A percentile compares a stretch with the other conserved stretches of the same genome.
Conservation (phyloP, 2,797 vertebrate genomes). For the Enteromius afrohamiltoni region DNA sequence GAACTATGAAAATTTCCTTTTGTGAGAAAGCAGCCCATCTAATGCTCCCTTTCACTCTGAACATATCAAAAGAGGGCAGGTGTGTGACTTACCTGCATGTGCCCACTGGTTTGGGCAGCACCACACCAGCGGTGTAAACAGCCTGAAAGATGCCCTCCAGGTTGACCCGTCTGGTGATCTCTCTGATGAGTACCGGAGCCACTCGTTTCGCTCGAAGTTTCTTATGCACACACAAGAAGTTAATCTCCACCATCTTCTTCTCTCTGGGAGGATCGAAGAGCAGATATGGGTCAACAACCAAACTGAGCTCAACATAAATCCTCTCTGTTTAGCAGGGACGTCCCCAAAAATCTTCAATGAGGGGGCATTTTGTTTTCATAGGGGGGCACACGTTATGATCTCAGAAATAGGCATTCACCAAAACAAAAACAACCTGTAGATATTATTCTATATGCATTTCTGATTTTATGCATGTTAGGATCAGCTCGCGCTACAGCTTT, state of each 20-base stretch:
- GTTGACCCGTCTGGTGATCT: conserved; percentile 96
- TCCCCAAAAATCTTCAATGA: too few relatives aligned
- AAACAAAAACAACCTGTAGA: too few relatives aligned
- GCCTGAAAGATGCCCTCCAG: conserved; percentile 98
- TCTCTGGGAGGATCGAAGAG: conserved; percentile 75
- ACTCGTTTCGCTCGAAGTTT: conserved; percentile 96
- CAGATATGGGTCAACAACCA: background rate
- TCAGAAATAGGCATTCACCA: too few relatives aligned
- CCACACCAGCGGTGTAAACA: conserved; percentile 96
- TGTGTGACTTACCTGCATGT: conserved; percentile 89
- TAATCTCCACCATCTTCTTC: conserved; percentile 99
- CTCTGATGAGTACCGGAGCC: conserved; percentile 94
- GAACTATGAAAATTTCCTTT: too few relatives aligned
- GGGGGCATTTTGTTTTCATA: too few relatives aligned
- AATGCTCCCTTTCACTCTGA: background rate
- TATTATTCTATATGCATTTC: too few relatives aligned
- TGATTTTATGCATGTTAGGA: too few relatives aligned
- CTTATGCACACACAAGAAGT: conserved; percentile 98
- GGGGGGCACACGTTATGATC: too few relatives aligned
- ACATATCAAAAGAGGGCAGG: background rate
- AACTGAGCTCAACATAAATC: background rate
- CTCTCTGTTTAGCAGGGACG: background rate
- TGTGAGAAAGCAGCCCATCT: background rate
- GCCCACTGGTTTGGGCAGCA: conserved; percentile 96
- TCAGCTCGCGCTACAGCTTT: too few relatives aligned